These are phyloP conservation scores for Anableps anableps DNA, from an alignment of 2,797 vertebrate species.

Conservation along the genomic window DNA sequence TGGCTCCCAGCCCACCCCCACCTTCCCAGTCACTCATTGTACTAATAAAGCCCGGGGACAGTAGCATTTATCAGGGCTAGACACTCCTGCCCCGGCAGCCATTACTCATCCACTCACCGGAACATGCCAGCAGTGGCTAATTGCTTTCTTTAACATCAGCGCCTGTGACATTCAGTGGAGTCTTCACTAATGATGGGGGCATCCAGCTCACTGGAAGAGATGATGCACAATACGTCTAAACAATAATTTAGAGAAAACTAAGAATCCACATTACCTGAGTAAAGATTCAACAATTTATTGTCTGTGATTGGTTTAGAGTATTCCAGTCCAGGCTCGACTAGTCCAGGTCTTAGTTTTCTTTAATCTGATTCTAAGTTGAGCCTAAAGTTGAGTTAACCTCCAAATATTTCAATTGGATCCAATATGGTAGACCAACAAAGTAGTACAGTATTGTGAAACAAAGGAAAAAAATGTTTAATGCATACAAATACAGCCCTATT, in stretches of 20 bases:
- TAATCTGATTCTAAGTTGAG: not conserved
- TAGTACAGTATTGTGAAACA: no score
- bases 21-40: conserved; percentile 63
- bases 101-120: conserved; percentile 81
- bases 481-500: no score
- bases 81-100: conserved; percentile 76
- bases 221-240: not conserved
- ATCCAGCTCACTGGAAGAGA: not conserved
- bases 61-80: conserved; percentile 79
- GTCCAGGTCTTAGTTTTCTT: not conserved
- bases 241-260: not conserved
- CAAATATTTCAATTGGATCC: no score
- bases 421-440: no score
- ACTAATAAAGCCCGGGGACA: conserved; percentile 77
- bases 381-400: no score
- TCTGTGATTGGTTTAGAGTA: not conserved
- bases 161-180: conserved; percentile 70
- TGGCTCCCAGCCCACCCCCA: conserved; percentile 31
- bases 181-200: conserved; percentile 14
- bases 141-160: conserved; percentile 78
- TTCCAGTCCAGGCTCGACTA: not conserved
- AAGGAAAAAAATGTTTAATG: no score
- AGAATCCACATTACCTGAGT: not conserved
- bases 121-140: conserved; percentile 76
- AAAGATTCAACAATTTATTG: no score